Conservation (phyloP, 2,797 vertebrate species). For the Trachops cirrhosus region DNA sequence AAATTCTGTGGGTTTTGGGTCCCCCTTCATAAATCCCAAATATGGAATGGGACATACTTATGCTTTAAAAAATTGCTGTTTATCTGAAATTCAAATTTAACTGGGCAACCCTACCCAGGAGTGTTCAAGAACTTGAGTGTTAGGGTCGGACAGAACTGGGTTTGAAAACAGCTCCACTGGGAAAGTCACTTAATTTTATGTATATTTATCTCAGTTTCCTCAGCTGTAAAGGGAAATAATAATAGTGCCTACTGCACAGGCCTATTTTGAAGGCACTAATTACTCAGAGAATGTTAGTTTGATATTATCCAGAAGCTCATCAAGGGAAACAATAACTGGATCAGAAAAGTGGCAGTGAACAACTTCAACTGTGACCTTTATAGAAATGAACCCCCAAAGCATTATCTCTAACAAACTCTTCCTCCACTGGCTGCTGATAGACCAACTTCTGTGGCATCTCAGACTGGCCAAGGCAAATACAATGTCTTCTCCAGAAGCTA, state of each 20-base stretch:
- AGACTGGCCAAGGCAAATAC: background rate
- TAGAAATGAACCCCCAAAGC: background rate
- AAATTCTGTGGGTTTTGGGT: no score
- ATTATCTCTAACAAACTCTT: background rate
- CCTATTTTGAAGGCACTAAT: background rate
- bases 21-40: background rate
- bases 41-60: background rate
- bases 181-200: background rate
- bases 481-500: background rate
- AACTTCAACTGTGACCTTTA: background rate
- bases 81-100: slow-evolving; percentile 4
- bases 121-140: background rate
- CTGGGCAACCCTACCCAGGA: background rate
- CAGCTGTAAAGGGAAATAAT: background rate
- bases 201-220: background rate
- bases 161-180: background rate
- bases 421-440: background rate
- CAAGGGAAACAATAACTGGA: background rate
- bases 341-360: background rate
- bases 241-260: background rate
- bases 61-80: background rate
- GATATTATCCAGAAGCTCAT: background rate
- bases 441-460: background rate
- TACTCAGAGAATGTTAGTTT: background rate
- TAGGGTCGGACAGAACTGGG: background rate